phyloP scores from a whole-genome alignment of 2,888 invertebrate species.

The Endomychus coccineus region DNA sequence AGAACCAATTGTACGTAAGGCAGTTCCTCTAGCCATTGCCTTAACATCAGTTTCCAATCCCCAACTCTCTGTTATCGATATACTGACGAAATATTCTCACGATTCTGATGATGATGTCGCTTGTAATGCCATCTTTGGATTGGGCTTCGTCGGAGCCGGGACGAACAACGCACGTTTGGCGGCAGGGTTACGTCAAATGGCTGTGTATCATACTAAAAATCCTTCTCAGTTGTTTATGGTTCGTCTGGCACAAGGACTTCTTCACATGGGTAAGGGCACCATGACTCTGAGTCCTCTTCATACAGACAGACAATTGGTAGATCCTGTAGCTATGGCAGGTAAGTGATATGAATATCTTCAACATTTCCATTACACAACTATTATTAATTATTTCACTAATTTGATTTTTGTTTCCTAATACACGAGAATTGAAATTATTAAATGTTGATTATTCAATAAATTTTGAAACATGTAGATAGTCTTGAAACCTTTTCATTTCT shows the following conservation, averaged over 20 bases:
- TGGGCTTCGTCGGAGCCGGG: conserved; percentile 90
- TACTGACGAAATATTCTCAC: conserved; percentile 97
- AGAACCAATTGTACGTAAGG: conserved; percentile 71
- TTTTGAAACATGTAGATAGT: too few relatives aligned
- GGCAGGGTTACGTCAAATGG: conserved; percentile 94
- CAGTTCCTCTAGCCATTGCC: conserved; percentile 93
- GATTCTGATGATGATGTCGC: conserved; percentile 96
- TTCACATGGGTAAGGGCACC: conserved; percentile 97
- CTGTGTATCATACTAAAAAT: conserved; percentile 95
- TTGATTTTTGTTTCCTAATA: too few relatives aligned
- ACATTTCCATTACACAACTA: background rate
- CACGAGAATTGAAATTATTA: too few relatives aligned
- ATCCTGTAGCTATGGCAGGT: conserved; percentile 91
- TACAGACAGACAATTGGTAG: conserved; percentile 88
- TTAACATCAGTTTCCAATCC: conserved; percentile 95
- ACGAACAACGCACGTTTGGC: conserved; percentile 85
- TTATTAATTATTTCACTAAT: background rate
- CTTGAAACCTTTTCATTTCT: too few relatives aligned
- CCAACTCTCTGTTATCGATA: conserved; percentile 88
- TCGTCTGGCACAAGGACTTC: conserved; percentile 89
- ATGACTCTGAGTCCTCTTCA: conserved; percentile 93
- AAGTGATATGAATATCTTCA: too few relatives aligned
- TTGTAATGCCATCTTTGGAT: conserved; percentile 94
- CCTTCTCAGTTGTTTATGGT: conserved; percentile 96
- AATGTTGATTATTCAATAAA: too few relatives aligned